phyloP scores from a whole-genome alignment of 2,113 vertebrate genomes.

The Archocentrus centrarchus region DNA sequence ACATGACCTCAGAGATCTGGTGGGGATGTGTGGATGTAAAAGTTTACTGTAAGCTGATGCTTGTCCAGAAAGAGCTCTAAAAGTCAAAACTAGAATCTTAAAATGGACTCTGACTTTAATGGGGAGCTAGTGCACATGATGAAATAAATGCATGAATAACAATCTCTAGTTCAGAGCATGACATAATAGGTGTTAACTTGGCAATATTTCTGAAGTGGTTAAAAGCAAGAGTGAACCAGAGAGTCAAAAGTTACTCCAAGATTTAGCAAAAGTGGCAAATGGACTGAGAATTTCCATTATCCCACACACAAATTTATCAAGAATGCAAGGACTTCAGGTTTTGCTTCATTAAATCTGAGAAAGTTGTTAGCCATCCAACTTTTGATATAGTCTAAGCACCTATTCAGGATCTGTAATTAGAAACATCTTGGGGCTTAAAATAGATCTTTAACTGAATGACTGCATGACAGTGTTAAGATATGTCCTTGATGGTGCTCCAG shows the following conservation, averaged over 20 bases:
- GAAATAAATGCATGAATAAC: not conserved
- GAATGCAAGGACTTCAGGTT: not conserved
- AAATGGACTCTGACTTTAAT: too few species aligned
- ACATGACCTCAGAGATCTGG: too few species aligned
- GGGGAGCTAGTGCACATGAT: not conserved
- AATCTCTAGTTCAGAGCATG: not conserved
- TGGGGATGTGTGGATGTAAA: too few species aligned
- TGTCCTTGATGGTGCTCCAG: not conserved
- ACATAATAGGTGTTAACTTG: not conserved
- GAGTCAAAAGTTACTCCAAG: not conserved
- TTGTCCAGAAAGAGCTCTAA: too few species aligned
- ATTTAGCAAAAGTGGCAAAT: not conserved
- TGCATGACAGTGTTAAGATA: not conserved
- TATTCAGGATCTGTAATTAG: not conserved
- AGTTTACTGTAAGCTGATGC: too few species aligned
- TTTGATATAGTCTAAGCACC: not conserved
- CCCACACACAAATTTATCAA: not conserved
- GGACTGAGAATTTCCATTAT: not conserved
- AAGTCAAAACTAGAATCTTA: too few species aligned
- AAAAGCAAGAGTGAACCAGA: not conserved
- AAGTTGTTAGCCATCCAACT: not conserved
- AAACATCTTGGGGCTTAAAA: not conserved
- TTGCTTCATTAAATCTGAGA: not conserved
- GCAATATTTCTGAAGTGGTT: not conserved
- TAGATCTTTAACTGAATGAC: not conserved